Conservation (phyloP, 2,113 vertebrate genomes). For the Oncorhynchus tshawytscha region DNA sequence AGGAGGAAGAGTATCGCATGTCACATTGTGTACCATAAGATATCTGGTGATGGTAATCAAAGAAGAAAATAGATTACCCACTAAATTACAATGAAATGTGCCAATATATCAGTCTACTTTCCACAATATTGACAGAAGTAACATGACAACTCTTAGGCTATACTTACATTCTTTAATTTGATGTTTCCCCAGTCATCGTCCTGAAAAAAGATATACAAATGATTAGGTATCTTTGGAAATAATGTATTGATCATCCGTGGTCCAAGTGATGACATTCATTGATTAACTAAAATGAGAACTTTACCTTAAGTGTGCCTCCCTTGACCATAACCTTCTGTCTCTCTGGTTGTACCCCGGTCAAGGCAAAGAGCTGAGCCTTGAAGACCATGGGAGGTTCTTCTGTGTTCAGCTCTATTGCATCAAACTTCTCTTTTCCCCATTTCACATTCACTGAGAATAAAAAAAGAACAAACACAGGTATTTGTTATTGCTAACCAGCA, state of each 20-base stretch:
- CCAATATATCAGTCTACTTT: too few species aligned
- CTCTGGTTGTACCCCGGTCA: constrained; percentile 95
- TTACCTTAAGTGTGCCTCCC: constrained; percentile 97
- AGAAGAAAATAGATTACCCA: too few species aligned
- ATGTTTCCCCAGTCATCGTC: constrained; percentile 99
- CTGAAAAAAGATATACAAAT: constrained; percentile 62
- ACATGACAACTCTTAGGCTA: not conserved
- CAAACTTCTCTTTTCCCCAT: constrained; percentile 99
- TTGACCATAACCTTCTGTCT: constrained; percentile 99
- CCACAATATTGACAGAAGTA: too few species aligned
- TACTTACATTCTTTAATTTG: constrained; percentile 96
- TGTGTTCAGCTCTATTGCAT: constrained; percentile 94
- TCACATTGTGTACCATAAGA: too few species aligned
- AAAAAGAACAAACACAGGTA: not conserved
- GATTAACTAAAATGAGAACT: not conserved
- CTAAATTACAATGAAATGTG: too few species aligned
- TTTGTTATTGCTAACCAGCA: not conserved
- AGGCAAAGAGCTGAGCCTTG: constrained; percentile 96
- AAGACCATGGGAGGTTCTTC: constrained; percentile 98
- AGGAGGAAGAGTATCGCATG: too few species aligned
- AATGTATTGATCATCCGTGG: too few species aligned
- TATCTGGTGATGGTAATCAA: too few species aligned
- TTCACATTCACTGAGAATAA: constrained; percentile 89
- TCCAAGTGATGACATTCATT: not conserved
- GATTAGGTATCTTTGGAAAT: not conserved